Evolutionary conservation across 2,113 vertebrate species (phyloP), one percentile per base, ranked within the genome.

Genomic region (Zosterops hypoxanthus): DNA sequence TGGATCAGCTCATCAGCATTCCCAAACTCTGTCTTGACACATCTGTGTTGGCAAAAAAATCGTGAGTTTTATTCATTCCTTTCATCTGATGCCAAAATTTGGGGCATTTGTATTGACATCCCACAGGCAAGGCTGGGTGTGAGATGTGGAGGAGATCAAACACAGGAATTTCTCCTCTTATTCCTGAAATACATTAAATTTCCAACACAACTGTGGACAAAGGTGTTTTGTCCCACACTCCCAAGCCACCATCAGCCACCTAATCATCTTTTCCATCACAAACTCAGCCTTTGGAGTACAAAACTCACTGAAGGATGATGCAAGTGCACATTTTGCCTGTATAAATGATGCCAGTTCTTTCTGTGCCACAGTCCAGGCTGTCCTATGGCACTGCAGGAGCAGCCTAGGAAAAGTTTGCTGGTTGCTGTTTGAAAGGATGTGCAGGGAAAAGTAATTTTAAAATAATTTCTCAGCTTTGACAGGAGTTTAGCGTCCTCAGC

Each of bases 151-250:
- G 28, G 47, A 88, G 59, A 41, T 64, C 71, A 78, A 33, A n/a
- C 2, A 31, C 0, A 21, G 47, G 24, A 78, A 86, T 39, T n/a
- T 59, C 72, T 86, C 81, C 66, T 81, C 28, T 77, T 80, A 7
- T 29, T 86, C 50, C 85, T 13, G 21, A 65, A 33, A n/a, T 10
- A 33, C 16, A 5, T 39, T 29, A 12, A 86, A 92, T 76, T 60
- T 56, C 59, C 1, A 0, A 36, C 66, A 75, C 20, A 65, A 17
- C 23, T 1, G 0, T 2, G 11, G 33, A 44, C 36, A 39, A 63
- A 77, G 6, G 4, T 11, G 0, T 14, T 71, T 70, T 52, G 6
- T 46, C 49, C 52, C 55, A 9, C 23, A 53, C 6, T 52, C 47
- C 39, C 55, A 91, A 57, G 18, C 36, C 60, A 68, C 57, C 66